Evolutionary conservation across 2,113 vertebrate genomes (phyloP).

Genomic region (Geococcyx californianus): DNA sequence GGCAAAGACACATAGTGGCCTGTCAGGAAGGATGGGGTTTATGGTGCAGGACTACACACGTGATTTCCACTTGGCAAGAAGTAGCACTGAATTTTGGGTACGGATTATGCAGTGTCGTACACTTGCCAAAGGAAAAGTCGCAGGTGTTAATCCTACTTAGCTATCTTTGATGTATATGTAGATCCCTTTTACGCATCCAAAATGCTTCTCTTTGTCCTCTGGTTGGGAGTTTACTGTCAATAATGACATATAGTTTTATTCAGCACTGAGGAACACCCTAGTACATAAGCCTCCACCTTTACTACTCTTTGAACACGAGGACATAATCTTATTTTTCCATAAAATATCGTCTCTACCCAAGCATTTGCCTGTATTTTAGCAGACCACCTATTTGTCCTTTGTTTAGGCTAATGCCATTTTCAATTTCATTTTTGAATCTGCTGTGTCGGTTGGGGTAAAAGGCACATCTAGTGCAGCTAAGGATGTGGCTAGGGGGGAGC

Average conservation of each 20-base stretch:
- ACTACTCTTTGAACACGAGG: not conserved
- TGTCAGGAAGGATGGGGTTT: not conserved
- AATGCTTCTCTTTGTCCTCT: not conserved
- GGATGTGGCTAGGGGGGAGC: not conserved
- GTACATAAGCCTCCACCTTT: not conserved
- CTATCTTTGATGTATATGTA: not conserved
- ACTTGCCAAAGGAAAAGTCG: not conserved
- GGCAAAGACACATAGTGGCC: not conserved
- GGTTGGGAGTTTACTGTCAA: not conserved
- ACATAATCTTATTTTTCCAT: not conserved
- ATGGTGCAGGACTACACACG: not conserved
- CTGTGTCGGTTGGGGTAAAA: not conserved
- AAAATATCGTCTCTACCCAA: not conserved
- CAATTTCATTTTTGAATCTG: not conserved
- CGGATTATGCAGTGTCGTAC: not conserved
- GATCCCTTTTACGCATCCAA: not conserved
- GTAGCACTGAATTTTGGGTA: not conserved
- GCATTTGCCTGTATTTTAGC: not conserved
- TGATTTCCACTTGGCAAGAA: not conserved
- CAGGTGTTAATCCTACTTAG: not conserved
- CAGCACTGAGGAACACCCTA: not conserved
- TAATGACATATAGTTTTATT: not conserved
- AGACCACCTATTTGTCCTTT: not conserved
- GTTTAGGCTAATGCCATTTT: not conserved
- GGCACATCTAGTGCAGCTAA: not conserved